Evolutionary conservation across 2,888 invertebrate genomes (phyloP).

Genomic region (Anthophora plumipes): DNA sequence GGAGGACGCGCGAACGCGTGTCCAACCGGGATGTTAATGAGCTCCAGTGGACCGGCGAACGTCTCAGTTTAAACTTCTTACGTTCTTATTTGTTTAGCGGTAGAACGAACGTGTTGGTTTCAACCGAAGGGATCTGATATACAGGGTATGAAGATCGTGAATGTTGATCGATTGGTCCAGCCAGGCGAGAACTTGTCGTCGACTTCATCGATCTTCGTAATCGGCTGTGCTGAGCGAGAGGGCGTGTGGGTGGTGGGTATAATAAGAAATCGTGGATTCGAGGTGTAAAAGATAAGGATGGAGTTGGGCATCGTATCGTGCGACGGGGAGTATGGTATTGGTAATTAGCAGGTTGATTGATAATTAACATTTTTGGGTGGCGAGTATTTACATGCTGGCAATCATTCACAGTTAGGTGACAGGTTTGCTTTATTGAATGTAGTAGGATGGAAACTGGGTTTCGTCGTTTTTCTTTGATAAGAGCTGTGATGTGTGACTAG

Average conservation of each 20-base stretch:
- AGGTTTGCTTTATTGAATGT: too few relatives aligned
- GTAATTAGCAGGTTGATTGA: too few relatives aligned
- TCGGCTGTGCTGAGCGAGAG: not conserved
- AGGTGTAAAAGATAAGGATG: too few relatives aligned
- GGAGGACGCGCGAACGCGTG: constrained; percentile 29
- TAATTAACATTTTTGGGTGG: too few relatives aligned
- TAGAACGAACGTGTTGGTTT: not conserved
- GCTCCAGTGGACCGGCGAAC: constrained; percentile 17
- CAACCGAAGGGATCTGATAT: not conserved
- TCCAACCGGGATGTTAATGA: constrained; percentile 46
- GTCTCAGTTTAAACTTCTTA: constrained; percentile 35
- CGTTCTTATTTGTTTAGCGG: constrained; percentile 5
- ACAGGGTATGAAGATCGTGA: constrained; percentile 10
- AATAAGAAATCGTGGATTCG: not conserved
- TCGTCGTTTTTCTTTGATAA: too few relatives aligned
- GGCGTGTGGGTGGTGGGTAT: not conserved
- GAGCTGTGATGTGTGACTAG: too few relatives aligned
- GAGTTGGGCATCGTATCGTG: too few relatives aligned
- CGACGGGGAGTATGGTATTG: too few relatives aligned
- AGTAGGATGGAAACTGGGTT: too few relatives aligned
- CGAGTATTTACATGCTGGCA: too few relatives aligned
- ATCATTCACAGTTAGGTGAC: too few relatives aligned
- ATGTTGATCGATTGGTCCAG: constrained; percentile 33
- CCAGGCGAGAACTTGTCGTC: not conserved
- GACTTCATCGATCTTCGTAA: constrained; percentile 39